Base-by-base conservation (phyloP, 2,797 vertebrate genomes). In the Sylvia borin region DNA sequence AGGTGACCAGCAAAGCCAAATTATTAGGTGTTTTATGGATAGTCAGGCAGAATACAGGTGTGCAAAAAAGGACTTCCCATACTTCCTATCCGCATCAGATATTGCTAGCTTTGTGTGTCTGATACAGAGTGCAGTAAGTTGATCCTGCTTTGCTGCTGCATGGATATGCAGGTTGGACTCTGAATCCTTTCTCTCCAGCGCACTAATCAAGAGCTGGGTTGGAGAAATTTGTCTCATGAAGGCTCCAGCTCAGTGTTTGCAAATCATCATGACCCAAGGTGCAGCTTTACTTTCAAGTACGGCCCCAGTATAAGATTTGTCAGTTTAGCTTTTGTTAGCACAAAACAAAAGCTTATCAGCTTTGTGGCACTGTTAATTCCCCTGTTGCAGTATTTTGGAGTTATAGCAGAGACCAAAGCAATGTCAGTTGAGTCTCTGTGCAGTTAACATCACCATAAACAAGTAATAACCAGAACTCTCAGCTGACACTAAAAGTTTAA, bases 401-500 rank as follows among this genome's bases (percentile, higher is more conserved):
- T 36, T 57, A 9, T 12, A 85, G 54, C 51, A 66, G 58, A 93
- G 47, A 78, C 62, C 38, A 81, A 64, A 94, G 51, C 65, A 61
- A 92, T 90, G 32, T 57, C 34, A 32, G 11, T 22, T 43, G 79
- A 76, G 42, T 25, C 29, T 66, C 73, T 74, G 61, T 85, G 73
- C 77, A 36, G n/a, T 88, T 75, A 81, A 45, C 43, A 51, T 32
- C 55, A 29, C 64, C 11, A 5, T 85, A 86, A 95, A 89, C 55
- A 90, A 91, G 60, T 9, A 26, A 76, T 58, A 91, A 83, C 42
- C 42, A 25, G 60, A 75, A 76, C 71, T 54, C 67, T 75, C 85
- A 70, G 50, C 34, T 82, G 79, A 18, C 22, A 15, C 43, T 62
- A 57, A 8, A 66, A 70, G 2, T 90, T 88, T 84, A 82, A 78